Conservation (phyloP, 2,113 vertebrate genomes). For the Pseudois nayaur region DNA sequence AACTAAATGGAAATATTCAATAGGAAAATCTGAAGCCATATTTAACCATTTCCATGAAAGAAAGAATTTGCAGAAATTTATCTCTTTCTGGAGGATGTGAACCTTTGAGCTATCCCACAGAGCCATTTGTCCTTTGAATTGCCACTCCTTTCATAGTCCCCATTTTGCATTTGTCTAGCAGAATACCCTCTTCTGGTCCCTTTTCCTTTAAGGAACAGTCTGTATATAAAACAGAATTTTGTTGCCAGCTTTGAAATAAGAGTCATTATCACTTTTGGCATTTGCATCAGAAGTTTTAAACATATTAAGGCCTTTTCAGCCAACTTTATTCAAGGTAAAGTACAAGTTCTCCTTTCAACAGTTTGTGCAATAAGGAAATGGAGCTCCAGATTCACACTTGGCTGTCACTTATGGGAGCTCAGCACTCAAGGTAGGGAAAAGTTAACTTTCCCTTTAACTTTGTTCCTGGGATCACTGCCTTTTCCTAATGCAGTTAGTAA, state of each 20-base stretch:
- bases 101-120: neutral
- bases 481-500: constrained; percentile 12
- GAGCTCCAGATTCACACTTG: neutral
- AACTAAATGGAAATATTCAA: neutral
- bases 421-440: neutral
- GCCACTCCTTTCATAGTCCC: neutral
- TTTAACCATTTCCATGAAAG: constrained; percentile 1
- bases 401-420: neutral
- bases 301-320: neutral
- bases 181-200: neutral
- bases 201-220: neutral
- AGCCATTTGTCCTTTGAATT: constrained; percentile 4
- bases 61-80: neutral
- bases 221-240: constrained; percentile 38
- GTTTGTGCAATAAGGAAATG: neutral
- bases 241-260: neutral
- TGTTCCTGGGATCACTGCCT: neutral
- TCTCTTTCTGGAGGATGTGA: neutral
- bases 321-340: neutral
- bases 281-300: constrained; percentile 35
- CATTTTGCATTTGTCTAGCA: neutral
- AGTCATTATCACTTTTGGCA: neutral
- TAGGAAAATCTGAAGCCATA: neutral
- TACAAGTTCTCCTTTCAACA: neutral
- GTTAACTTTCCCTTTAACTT: constrained; percentile 17